phyloP scores from a whole-genome alignment of 2,797 vertebrate species.

The Graptemys geographica region DNA sequence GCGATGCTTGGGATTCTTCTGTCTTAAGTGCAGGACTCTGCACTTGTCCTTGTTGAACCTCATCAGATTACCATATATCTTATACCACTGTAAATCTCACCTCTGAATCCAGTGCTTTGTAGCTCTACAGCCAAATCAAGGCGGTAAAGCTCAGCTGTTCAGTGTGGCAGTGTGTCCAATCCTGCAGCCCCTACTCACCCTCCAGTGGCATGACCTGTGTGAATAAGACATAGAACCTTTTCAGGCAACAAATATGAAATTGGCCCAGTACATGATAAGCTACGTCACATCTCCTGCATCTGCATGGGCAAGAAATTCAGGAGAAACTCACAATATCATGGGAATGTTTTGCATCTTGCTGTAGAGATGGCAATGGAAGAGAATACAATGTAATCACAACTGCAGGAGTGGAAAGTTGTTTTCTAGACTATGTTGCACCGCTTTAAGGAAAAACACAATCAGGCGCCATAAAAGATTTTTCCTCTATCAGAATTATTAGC shows the following conservation, averaged over 20 bases:
- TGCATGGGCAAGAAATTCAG: accelerated
- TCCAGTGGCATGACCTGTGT: not conserved
- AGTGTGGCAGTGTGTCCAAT: accelerated
- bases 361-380: not conserved
- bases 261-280: accelerated
- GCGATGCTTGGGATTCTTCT: too few species aligned
- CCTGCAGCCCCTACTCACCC: accelerated
- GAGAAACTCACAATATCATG: accelerated
- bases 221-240: not conserved
- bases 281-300: accelerated
- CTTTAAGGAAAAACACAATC: too few species aligned
- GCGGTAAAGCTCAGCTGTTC: not conserved
- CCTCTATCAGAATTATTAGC: not conserved
- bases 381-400: not conserved
- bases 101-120: accelerated
- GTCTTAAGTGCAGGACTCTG: too few species aligned
- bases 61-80: too few species aligned
- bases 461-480: not conserved
- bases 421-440: accelerated
- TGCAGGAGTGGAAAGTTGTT: not conserved
- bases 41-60: too few species aligned
- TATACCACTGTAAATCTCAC: too few species aligned
- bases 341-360: not conserved
- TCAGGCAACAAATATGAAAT: not conserved
- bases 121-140: not conserved